A percentile compares a stretch with the other conserved stretches of the same genome.
Evolutionary conservation across 2,888 invertebrate species (phyloP).

Genomic region (Steromphala cineraria): DNA sequence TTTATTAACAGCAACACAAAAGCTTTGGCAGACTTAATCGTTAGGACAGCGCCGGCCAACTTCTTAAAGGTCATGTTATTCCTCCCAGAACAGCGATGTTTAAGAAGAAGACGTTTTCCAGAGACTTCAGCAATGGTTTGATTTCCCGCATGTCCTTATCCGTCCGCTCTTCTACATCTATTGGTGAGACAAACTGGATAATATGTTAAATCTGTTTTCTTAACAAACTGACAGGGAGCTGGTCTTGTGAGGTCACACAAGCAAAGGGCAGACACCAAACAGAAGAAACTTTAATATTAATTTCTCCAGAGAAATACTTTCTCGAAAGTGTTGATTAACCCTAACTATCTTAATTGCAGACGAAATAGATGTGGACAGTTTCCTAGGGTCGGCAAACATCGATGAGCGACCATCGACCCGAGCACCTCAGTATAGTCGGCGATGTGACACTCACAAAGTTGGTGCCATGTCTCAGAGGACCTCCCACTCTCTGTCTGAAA

Average conservation of each 20-base stretch:
- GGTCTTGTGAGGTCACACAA: background rate
- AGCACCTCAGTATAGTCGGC: too few relatives aligned
- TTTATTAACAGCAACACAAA: too few relatives aligned
- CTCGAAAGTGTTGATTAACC: slow-evolving; percentile 13
- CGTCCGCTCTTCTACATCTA: background rate
- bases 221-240: slow-evolving; percentile 6
- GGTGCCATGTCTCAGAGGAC: too few relatives aligned
- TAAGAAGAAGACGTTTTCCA: too few relatives aligned
- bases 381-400: background rate
- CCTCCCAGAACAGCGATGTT: too few relatives aligned
- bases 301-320: slow-evolving; percentile 1
- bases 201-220: slow-evolving; percentile 1
- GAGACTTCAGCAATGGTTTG: too few relatives aligned
- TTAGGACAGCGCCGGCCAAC: too few relatives aligned
- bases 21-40: too few relatives aligned
- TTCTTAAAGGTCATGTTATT: too few relatives aligned
- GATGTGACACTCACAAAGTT: too few relatives aligned
- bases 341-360: slow-evolving; percentile 15
- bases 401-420: background rate
- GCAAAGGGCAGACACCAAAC: background rate
- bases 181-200: background rate
- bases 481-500: too few relatives aligned
- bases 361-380: slow-evolving; percentile 16
- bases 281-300: slow-evolving; percentile 6
- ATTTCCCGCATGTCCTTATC: too few relatives aligned